Evolutionary conservation across 2,797 vertebrate species (phyloP).

Genomic region (Staurois parvus): DNA sequence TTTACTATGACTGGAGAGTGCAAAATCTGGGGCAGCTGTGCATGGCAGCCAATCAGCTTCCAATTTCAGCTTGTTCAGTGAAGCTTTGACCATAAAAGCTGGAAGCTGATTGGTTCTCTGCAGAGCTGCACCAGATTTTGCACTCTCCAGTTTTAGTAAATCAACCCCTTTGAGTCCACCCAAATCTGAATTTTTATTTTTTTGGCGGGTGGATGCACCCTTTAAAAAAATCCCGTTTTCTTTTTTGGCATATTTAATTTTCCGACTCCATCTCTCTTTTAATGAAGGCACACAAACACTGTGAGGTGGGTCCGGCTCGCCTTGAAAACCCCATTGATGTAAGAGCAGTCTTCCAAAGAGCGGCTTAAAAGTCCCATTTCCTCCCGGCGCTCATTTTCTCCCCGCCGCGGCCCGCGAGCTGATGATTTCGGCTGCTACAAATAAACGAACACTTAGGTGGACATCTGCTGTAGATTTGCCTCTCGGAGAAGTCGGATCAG

Average conservation of each 20-base stretch:
- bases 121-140: no score
- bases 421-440: constrained; percentile 65
- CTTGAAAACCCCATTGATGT: constrained; percentile 34
- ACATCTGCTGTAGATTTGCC: constrained; percentile 83
- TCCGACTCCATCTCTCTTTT: constrained; percentile 8
- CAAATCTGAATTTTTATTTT: no score
- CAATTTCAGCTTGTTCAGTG: no score
- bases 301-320: not conserved
- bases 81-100: no score
- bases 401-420: constrained; percentile 6
- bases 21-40: no score
- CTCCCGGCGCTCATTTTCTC: constrained; percentile 28
- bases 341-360: constrained; percentile 27
- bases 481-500: constrained; percentile 76
- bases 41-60: no score
- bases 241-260: not conserved
- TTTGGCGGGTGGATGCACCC: not conserved
- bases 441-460: constrained; percentile 70
- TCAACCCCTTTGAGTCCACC: no score
- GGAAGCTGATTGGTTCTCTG: no score
- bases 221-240: not conserved
- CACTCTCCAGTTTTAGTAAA: no score
- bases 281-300: constrained; percentile 15
- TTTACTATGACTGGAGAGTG: no score
- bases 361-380: constrained; percentile 35